These are phyloP conservation scores for Mythimna impura DNA, from an alignment of 2,888 invertebrate genomes.

Conservation along the genomic window DNA sequence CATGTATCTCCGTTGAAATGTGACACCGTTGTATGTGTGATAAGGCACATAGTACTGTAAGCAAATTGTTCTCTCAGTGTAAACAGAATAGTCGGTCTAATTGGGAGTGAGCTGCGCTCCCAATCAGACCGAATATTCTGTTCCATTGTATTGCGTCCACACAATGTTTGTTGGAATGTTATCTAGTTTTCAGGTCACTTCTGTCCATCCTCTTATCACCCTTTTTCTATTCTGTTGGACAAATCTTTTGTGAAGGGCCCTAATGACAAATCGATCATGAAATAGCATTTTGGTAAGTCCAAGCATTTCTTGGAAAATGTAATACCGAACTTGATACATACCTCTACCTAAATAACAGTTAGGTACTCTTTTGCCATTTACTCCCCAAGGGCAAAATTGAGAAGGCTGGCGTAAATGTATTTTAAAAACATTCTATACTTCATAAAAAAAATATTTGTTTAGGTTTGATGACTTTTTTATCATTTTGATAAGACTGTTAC, in stretches of 20 bases:
- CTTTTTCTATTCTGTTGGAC: background rate
- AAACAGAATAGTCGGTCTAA: too few relatives aligned
- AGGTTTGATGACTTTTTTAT: background rate
- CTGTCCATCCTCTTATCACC: background rate
- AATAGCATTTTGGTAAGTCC: background rate
- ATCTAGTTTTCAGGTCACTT: background rate
- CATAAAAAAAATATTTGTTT: background rate
- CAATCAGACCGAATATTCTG: background rate
- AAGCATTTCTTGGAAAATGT: too few relatives aligned
- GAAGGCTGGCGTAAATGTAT: too few relatives aligned
- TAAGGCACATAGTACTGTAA: background rate
- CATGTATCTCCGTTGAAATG: too few relatives aligned
- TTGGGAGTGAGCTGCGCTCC: background rate
- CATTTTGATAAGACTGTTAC: background rate
- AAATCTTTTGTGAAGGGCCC: too few relatives aligned
- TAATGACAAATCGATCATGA: background rate
- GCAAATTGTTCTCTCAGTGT: too few relatives aligned
- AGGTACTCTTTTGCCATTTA: too few relatives aligned
- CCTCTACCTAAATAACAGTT: too few relatives aligned
- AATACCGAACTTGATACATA: too few relatives aligned
- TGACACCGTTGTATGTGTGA: background rate
- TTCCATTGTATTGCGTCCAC: background rate
- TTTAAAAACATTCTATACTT: too few relatives aligned
- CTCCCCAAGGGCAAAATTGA: too few relatives aligned
- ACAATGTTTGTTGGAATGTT: background rate